Evolutionary conservation across 2,113 vertebrate species (phyloP).

Genomic region (Cyphomyrus plagiostoma): DNA sequence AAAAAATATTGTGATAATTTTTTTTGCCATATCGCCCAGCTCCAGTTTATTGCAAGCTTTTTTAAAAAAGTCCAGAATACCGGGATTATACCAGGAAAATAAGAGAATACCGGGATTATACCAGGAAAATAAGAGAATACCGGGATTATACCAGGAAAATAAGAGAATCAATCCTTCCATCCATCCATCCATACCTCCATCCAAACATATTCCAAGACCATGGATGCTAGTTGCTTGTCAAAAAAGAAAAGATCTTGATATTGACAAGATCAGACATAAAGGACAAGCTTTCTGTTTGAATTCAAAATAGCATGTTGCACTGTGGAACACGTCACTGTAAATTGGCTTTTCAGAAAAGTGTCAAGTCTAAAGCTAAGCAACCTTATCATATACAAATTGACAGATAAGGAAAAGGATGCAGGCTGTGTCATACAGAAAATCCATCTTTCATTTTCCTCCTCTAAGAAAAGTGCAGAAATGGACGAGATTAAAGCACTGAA

Average conservation of each 20-base stretch:
- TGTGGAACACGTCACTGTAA: neutral
- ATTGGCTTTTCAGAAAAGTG: neutral
- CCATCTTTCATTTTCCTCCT: neutral
- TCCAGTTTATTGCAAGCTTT: neutral
- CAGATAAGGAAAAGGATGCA: neutral
- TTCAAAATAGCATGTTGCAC: neutral
- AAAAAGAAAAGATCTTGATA: conserved; percentile 26
- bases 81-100: neutral
- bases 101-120: neutral
- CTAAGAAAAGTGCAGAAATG: neutral
- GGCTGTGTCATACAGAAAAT: neutral
- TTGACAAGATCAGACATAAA: conserved; percentile 15
- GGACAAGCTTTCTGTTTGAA: neutral
- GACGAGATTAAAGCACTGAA: neutral
- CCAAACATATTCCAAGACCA: conserved; percentile 28
- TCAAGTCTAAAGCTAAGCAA: neutral
- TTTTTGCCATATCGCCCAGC: too few relatives aligned
- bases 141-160: neutral
- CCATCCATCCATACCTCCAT: conserved; percentile 4
- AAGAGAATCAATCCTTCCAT: conserved; percentile 12
- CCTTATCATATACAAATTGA: neutral
- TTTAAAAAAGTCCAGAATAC: neutral
- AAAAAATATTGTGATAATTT: too few relatives aligned
- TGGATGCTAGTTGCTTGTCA: conserved; percentile 16
- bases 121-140: too few relatives aligned